Base-by-base conservation (phyloP, 30 jellyfish, hydroid and myxozoan species). In the Cassiopea andromeda region DNA sequence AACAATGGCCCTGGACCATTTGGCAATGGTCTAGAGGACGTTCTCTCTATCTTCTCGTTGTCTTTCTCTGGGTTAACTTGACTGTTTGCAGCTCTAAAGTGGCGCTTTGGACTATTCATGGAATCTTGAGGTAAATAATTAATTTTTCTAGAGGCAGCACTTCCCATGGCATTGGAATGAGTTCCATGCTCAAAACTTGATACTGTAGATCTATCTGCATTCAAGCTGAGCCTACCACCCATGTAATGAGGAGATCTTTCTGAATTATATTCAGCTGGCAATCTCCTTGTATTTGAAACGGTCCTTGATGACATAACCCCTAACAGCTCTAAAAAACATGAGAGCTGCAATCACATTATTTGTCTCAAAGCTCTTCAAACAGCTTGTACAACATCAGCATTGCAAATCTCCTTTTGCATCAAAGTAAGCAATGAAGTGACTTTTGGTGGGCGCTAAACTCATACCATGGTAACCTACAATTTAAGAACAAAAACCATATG, bases 1-100 rank as follows among this genome's bases (percentile, higher is more conserved):
- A 90, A 81, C 49, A 90, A 57, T 7, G 97, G 97, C 18, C 97
- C 97, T 2, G 97, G 97, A 10, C 97, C 97, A 18, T 49, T 89
- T 46, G 97, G 97, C 60, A 90, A 83, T 60, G 97, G 97, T 18
- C 97, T 77, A 13, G 84, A 69, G 16, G 92, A 81, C 76, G 49
- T 69, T 27, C 84, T 10, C 47, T 80, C 48, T 18, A 4, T 70
- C 79, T 70, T 70, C 14, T 54, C 54, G 0, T 18, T 50, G 10
- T 38, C 79, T 70, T 70, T 19, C 15, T 70, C 79, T 70, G 15
- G 17, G 50, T 5, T 16, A 19, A 6, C 16, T 12, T 43, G 3
- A 9, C 38, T 19, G 54, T 14, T 2, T 70, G 79, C 14, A 43
- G 60, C 46, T 4, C 76, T 45, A 45, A 54, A 19, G 15, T 86